A percentile compares a stretch with the other conserved stretches of the same genome.
These are phyloP conservation scores for Phrynocephalus guinanensis DNA, from an alignment of 2,797 vertebrate species.

Conservation along the genomic window DNA sequence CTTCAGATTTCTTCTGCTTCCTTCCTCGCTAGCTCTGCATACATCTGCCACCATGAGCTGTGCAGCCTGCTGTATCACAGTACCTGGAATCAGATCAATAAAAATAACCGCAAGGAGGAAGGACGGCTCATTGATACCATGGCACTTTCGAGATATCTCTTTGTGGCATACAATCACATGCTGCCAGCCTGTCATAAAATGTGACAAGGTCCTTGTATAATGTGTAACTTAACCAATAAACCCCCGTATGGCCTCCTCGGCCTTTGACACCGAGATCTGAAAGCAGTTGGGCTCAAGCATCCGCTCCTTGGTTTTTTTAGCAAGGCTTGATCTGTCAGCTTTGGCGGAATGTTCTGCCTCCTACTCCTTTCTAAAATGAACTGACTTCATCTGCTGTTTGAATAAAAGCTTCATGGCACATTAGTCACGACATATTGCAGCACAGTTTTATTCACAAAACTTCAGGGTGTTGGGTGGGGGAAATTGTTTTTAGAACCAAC, in stretches of 20 bases:
- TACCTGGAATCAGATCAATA: slow-evolving; percentile 66
- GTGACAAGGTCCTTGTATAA: slow-evolving; percentile 57
- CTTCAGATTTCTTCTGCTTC: background rate
- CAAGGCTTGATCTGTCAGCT: slow-evolving; percentile 67
- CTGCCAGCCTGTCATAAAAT: slow-evolving; percentile 62
- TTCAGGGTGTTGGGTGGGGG: slow-evolving; percentile 53
- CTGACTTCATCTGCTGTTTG: slow-evolving; percentile 76
- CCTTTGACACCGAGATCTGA: slow-evolving; percentile 64
- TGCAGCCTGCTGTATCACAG: slow-evolving; percentile 37
- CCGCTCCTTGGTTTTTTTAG: slow-evolving; percentile 51
- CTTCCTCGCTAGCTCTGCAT: slow-evolving; percentile 13
- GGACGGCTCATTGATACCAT: slow-evolving; percentile 48
- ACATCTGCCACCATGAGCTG: slow-evolving; percentile 37
- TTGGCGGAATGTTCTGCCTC: slow-evolving; percentile 70
- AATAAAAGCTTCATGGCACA: slow-evolving; percentile 63
- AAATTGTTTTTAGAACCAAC: slow-evolving; percentile 63
- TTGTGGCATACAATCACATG: slow-evolving; percentile 56
- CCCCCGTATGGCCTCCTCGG: slow-evolving; percentile 42
- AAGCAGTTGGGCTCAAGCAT: slow-evolving; percentile 44
- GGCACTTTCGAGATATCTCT: slow-evolving; percentile 64
- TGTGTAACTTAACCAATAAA: slow-evolving; percentile 66
- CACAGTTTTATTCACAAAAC: slow-evolving; percentile 77
- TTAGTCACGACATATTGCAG: slow-evolving; percentile 74
- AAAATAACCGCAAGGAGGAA: slow-evolving; percentile 66
- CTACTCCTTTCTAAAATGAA: slow-evolving; percentile 76